These are phyloP conservation scores for Etheostoma cragini DNA, from an alignment of 2,113 vertebrate species.

Conservation along the genomic window DNA sequence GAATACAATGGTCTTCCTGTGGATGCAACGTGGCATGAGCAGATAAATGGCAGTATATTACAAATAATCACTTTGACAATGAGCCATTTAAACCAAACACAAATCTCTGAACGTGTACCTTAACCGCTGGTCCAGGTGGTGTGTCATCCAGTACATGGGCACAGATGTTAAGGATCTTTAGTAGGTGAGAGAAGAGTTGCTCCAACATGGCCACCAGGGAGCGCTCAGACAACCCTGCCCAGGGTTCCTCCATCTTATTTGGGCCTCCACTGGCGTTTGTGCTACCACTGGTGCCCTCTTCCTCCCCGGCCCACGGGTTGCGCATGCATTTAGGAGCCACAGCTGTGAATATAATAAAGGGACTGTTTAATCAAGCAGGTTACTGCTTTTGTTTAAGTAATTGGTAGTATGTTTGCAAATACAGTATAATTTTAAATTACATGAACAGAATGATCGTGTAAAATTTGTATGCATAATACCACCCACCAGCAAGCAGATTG, in stretches of 20 bases:
- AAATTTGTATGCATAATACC: not conserved
- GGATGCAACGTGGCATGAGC: not conserved
- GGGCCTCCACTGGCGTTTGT: slow-evolving; percentile 70
- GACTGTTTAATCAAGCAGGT: not conserved
- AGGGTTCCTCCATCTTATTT: slow-evolving; percentile 91
- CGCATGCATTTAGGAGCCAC: slow-evolving; percentile 93
- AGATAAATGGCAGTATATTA: not conserved
- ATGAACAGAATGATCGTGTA: not conserved
- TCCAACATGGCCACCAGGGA: slow-evolving; percentile 91
- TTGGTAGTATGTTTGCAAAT: not conserved
- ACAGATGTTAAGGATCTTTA: slow-evolving; percentile 96
- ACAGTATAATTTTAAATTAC: not conserved
- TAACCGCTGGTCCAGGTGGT: slow-evolving; percentile 91
- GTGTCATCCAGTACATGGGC: slow-evolving; percentile 96
- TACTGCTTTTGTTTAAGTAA: not conserved
- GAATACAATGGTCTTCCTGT: not conserved
- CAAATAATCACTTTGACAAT: not conserved
- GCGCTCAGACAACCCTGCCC: slow-evolving; percentile 92
- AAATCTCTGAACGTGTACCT: slow-evolving; percentile 78
- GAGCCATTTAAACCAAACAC: not conserved
- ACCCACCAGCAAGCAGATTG: slow-evolving; percentile 92
- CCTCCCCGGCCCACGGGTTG: slow-evolving; percentile 91
- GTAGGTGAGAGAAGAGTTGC: slow-evolving; percentile 94
- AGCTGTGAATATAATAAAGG: slow-evolving; percentile 79
- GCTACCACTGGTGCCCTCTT: slow-evolving; percentile 83